phyloP scores from a whole-genome alignment of 2,113 vertebrate species.

The Picathartes gymnocephalus region DNA sequence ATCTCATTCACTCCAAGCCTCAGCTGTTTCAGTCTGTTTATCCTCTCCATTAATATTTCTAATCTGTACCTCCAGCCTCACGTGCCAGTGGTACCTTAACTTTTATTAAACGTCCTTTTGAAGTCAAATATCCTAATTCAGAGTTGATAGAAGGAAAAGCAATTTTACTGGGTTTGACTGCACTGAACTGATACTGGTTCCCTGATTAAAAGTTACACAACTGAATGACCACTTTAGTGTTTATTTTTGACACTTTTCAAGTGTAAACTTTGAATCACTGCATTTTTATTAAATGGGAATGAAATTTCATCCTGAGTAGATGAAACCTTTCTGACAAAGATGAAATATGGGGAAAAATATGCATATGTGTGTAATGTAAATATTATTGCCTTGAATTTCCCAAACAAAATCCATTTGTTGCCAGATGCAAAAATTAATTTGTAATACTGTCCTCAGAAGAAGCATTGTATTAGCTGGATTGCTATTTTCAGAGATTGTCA shows the following conservation, averaged over 20 bases:
- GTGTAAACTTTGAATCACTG: neutral
- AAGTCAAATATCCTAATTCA: neutral
- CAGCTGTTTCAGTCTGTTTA: neutral
- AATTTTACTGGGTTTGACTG: neutral
- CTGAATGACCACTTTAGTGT: neutral
- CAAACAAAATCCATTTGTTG: neutral
- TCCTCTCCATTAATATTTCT: neutral
- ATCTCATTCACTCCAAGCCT: neutral
- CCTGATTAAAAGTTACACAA: neutral
- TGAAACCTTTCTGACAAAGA: neutral
- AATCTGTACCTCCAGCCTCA: neutral
- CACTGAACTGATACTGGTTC: neutral
- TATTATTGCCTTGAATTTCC: neutral
- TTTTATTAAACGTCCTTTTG: neutral
- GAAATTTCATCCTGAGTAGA: neutral
- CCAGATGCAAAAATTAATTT: neutral
- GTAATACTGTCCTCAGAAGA: neutral
- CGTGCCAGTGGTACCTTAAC: neutral
- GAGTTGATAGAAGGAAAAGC: neutral
- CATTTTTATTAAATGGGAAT: neutral
- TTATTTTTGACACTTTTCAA: neutral
- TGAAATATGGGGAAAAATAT: neutral
- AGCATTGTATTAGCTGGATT: neutral
- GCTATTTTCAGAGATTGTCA: neutral
- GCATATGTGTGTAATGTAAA: neutral